These are phyloP conservation scores for Microcebus ravelobensis DNA, from an alignment of 2,113 vertebrate species.

Conservation along the genomic window DNA sequence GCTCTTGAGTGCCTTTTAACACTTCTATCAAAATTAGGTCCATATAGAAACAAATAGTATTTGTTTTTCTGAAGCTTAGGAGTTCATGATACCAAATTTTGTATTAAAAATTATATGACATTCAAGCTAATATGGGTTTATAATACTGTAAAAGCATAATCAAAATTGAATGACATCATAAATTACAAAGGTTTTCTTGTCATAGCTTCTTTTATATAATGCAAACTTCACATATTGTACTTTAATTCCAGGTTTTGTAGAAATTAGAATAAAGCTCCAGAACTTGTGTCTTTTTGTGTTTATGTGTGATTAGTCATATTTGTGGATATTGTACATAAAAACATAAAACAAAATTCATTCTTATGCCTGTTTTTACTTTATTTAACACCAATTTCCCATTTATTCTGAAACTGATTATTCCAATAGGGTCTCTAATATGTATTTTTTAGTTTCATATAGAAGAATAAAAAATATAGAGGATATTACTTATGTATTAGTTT, in stretches of 20 bases:
- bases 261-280: not conserved
- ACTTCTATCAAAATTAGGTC: not conserved
- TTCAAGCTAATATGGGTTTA: not conserved
- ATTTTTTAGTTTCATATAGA: not conserved
- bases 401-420: not conserved
- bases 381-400: not conserved
- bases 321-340: not conserved
- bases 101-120: conserved; percentile 16
- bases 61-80: not conserved
- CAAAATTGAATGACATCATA: not conserved
- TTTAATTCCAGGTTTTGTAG: not conserved
- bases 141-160: not conserved
- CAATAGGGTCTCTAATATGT: not conserved
- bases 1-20: not conserved
- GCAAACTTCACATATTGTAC: not conserved
- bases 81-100: not conserved
- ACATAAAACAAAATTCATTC: not conserved
- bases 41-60: not conserved
- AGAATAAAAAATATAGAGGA: not conserved
- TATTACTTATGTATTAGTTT: conserved; percentile 26
- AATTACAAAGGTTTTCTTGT: not conserved
- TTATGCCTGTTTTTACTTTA: not conserved
- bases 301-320: not conserved
- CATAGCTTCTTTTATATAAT: not conserved
- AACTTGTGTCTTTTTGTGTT: not conserved